Evolutionary conservation across 2,113 vertebrate species (phyloP).

Genomic region (Cariama cristata): DNA sequence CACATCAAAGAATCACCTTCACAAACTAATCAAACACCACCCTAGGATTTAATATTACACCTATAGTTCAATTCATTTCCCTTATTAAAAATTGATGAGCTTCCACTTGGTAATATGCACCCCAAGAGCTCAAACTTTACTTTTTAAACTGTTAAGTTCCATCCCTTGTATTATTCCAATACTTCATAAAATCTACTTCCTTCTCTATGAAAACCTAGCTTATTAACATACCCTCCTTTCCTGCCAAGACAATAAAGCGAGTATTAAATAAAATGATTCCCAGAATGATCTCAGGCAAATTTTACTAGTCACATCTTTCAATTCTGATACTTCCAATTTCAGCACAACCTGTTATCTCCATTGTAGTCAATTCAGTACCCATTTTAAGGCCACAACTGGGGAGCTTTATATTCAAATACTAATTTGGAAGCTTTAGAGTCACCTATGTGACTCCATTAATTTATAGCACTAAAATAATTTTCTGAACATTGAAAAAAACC

Average conservation of each 20-base stretch:
- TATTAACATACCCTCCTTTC: neutral
- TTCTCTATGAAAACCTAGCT: neutral
- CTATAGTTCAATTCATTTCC: neutral
- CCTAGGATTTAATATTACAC: neutral
- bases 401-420: neutral
- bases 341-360: neutral
- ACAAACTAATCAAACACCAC: slow-evolving; percentile 1
- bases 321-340: neutral
- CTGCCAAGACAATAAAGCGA: neutral
- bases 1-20: neutral
- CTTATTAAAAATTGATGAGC: neutral
- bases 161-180: neutral
- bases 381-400: neutral
- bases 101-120: neutral
- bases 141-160: neutral
- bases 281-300: neutral
- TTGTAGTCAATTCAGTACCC: neutral
- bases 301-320: neutral
- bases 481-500: neutral
- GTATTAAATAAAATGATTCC: neutral
- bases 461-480: neutral
- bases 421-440: neutral
- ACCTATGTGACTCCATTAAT: neutral
- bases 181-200: neutral
- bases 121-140: neutral